Evolutionary conservation across 1,140 invertebrate genomes (phyloP).

Genomic region (Battus philenor): DNA sequence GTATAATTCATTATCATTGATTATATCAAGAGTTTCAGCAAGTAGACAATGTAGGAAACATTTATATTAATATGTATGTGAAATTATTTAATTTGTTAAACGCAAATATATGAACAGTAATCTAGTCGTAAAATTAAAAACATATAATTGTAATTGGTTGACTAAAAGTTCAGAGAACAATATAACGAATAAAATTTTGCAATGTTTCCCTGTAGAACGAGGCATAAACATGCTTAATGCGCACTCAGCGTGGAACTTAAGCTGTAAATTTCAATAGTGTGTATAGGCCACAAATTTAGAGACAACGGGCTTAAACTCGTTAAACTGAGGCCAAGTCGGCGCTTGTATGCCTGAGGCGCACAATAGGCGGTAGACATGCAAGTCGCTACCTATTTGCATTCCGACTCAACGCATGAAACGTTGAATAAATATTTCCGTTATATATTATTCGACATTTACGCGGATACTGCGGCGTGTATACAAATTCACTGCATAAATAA

Average conservation of each 20-base stretch:
- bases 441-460: constrained; percentile 6
- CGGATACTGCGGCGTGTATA: background rate
- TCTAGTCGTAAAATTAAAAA: no score
- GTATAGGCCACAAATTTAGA: constrained; percentile 66
- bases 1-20: no score
- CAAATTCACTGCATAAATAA: constrained; percentile 5
- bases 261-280: constrained; percentile 70
- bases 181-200: constrained; percentile 8
- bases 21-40: no score
- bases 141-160: no score
- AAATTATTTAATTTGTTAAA: no score
- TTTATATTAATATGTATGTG: no score
- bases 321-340: constrained; percentile 46
- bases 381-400: constrained; percentile 52
- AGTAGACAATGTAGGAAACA: no score
- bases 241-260: constrained; percentile 39
- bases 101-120: no score
- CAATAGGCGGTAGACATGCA: constrained; percentile 43
- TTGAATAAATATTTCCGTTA: constrained; percentile 4
- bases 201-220: constrained; percentile 20
- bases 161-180: background rate
- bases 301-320: constrained; percentile 50
- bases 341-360: constrained; percentile 25
- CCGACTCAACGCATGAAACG: constrained; percentile 38
- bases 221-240: constrained; percentile 38